Percentiles rank a stretch among this genome's conserved stretches.
These are phyloP conservation scores for Sinocyclocheilus grahami DNA, from an alignment of 2,113 vertebrate genomes.

Conservation along the genomic window DNA sequence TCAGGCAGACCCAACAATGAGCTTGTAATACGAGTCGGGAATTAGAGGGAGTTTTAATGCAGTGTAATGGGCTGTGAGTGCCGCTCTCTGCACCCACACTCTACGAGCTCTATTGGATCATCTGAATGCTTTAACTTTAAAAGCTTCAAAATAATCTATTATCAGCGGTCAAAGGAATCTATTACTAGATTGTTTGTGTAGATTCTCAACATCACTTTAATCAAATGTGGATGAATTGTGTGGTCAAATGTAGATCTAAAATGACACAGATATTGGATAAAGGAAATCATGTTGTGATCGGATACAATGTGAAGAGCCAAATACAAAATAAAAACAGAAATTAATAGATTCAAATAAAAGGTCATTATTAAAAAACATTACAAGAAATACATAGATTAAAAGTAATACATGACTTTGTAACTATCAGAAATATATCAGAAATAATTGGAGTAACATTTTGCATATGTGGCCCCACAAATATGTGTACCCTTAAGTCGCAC, in stretches of 20 bases:
- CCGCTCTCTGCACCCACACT: neutral
- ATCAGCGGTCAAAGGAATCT: neutral
- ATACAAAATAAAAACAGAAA: neutral
- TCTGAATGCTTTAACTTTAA: conserved; percentile 15
- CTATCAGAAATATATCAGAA: neutral
- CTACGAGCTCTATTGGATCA: neutral
- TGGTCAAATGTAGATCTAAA: neutral
- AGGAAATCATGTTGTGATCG: neutral
- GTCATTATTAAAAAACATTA: neutral
- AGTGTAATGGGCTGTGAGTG: conserved; percentile 44
- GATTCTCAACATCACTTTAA: neutral
- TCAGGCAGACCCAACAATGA: conserved; percentile 68
- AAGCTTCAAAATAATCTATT: conserved; percentile 31
- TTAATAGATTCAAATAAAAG: neutral
- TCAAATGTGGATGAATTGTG: neutral
- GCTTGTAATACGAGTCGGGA: conserved; percentile 78
- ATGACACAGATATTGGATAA: neutral
- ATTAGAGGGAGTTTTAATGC: conserved; percentile 14
- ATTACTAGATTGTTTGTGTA: neutral
- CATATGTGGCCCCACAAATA: neutral
- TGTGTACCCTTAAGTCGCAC: neutral
- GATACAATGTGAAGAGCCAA: neutral
- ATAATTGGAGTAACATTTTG: neutral
- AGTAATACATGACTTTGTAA: neutral
- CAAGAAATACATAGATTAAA: neutral